Conservation (phyloP, 2,888 invertebrate species). For the Podabrus alpinus region DNA sequence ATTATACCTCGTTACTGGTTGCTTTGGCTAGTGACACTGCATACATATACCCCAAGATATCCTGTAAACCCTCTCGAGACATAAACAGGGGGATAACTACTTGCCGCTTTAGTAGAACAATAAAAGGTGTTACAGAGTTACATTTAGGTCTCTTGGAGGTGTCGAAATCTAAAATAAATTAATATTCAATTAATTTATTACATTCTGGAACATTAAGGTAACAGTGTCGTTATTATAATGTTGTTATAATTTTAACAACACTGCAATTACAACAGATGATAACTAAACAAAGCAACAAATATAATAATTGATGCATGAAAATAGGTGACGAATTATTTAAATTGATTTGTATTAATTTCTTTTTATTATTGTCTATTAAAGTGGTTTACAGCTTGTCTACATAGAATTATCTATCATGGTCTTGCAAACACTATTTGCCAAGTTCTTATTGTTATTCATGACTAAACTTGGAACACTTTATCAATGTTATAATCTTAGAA, state of each 20-base stretch:
- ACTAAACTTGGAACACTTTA: constrained; percentile 18
- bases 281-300: background rate
- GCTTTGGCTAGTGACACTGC: constrained; percentile 40
- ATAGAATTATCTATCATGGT: constrained; percentile 27
- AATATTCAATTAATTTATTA: background rate
- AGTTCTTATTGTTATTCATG: constrained; percentile 30
- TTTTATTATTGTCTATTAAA: background rate
- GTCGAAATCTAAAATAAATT: background rate
- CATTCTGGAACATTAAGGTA: background rate
- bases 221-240: background rate
- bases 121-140: constrained; percentile 13
- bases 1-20: constrained; percentile 25
- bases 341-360: background rate
- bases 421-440: constrained; percentile 26
- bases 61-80: constrained; percentile 33
- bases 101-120: constrained; percentile 30
- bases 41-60: constrained; percentile 34
- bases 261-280: background rate
- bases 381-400: background rate
- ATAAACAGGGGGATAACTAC: constrained; percentile 15
- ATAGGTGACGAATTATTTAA: background rate
- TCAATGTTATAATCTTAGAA: constrained; percentile 19
- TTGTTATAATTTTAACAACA: background rate
- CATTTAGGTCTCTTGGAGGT: background rate
- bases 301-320: background rate